phyloP scores from a whole-genome alignment of 2,113 vertebrate species.

The Hippocampus comes region DNA sequence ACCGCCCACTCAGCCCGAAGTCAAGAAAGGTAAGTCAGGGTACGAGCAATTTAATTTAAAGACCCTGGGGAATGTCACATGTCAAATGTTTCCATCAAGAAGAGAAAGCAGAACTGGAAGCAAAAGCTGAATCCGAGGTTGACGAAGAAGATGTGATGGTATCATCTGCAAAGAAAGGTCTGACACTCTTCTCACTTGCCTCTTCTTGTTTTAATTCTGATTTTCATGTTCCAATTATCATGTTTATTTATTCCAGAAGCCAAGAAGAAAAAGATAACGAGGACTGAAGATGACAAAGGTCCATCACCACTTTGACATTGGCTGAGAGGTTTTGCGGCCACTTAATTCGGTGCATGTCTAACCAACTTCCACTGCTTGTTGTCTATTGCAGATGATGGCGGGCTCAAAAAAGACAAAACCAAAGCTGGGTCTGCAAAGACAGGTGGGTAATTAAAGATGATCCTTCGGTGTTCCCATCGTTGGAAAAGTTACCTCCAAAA shows the following conservation, averaged over 20 bases:
- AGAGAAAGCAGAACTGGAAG: constrained; percentile 40
- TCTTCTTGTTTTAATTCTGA: neutral
- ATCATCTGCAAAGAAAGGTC: constrained; percentile 54
- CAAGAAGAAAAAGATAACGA: constrained; percentile 34
- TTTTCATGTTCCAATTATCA: too few species aligned
- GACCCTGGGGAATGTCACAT: neutral
- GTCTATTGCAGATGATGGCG: constrained; percentile 17
- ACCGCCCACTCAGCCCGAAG: constrained; percentile 9
- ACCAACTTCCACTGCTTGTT: constrained; percentile 17
- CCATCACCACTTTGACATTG: neutral
- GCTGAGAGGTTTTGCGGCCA: neutral
- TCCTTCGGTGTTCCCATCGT: neutral
- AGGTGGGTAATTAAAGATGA: constrained; percentile 18
- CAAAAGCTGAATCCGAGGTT: neutral
- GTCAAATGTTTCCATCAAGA: constrained; percentile 28
- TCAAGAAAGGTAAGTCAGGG: constrained; percentile 13
- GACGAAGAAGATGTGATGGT: constrained; percentile 36
- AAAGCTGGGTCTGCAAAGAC: constrained; percentile 33
- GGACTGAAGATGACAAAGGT: constrained; percentile 49
- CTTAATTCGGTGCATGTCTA: constrained; percentile 7
- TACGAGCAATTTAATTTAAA: too few species aligned
- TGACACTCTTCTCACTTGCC: neutral
- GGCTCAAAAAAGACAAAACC: constrained; percentile 33
- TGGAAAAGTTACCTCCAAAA: neutral
- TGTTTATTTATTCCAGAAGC: constrained; percentile 20